These are phyloP conservation scores for Carassius auratus DNA, from an alignment of 2,113 vertebrate genomes.

Conservation along the genomic window DNA sequence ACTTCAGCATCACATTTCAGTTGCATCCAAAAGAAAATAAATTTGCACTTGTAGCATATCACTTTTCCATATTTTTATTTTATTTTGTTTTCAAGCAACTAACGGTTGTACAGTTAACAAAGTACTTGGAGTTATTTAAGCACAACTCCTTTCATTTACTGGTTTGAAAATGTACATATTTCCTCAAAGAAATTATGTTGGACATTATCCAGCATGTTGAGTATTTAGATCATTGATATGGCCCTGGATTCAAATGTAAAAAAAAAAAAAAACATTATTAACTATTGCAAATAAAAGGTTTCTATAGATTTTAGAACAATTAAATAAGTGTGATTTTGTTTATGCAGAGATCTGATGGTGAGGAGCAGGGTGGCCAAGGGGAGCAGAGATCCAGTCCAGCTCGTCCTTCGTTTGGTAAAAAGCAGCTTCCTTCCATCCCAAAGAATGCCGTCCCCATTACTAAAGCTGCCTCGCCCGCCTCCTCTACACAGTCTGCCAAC, in stretches of 20 bases:
- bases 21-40: too few relatives aligned
- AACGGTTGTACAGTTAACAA: background rate
- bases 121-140: background rate
- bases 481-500: constrained; percentile 84
- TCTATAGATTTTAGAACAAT: background rate
- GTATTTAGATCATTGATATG: background rate
- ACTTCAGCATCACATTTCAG: too few relatives aligned
- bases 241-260: background rate
- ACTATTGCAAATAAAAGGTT: background rate
- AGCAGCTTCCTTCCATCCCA: constrained; percentile 94
- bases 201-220: background rate
- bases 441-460: constrained; percentile 91
- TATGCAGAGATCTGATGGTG: constrained; percentile 83
- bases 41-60: too few relatives aligned
- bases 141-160: background rate
- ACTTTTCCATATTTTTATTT: too few relatives aligned
- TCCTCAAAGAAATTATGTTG: background rate
- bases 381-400: constrained; percentile 88
- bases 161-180: background rate
- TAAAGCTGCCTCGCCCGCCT: constrained; percentile 83
- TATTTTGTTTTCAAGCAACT: too few relatives aligned
- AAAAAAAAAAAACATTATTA: background rate
- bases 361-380: constrained; percentile 82
- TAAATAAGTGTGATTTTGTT: background rate
- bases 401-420: constrained; percentile 82